A percentile compares a stretch with the other conserved stretches of the same genome.
phyloP scores from a whole-genome alignment of 2,797 vertebrate species.

The Novumbra hubbsi region DNA sequence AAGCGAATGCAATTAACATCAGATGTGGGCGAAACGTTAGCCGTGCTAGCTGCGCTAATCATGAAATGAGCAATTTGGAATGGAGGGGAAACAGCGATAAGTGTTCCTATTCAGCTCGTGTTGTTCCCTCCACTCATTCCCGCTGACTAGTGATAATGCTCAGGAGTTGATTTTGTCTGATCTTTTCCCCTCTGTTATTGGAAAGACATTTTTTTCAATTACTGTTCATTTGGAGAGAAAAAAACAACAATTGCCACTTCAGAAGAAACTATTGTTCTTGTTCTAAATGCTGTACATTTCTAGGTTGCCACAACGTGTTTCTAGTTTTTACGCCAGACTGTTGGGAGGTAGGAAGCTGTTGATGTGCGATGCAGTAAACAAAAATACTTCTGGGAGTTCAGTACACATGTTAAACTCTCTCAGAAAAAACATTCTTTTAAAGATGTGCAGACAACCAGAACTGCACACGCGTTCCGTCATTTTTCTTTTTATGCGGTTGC shows the following conservation, averaged over 20 bases:
- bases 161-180: slow-evolving; percentile 51
- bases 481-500: no score
- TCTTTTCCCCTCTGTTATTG: slow-evolving; percentile 48
- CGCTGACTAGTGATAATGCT: slow-evolving; percentile 25
- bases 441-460: no score
- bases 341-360: slow-evolving; percentile 32
- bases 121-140: slow-evolving; percentile 43
- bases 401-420: neutral
- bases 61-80: slow-evolving; percentile 57
- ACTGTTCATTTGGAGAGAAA: slow-evolving; percentile 55
- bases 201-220: slow-evolving; percentile 66
- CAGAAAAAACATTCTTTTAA: no score
- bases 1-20: slow-evolving; percentile 60
- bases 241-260: slow-evolving; percentile 43
- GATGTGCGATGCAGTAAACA: slow-evolving; percentile 34
- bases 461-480: no score
- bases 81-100: slow-evolving; percentile 6
- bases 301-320: slow-evolving; percentile 24
- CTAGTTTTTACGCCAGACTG: slow-evolving; percentile 19
- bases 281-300: slow-evolving; percentile 38
- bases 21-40: slow-evolving; percentile 52
- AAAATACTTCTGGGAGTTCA: neutral
- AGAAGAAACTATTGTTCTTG: slow-evolving; percentile 40
- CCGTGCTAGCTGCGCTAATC: slow-evolving; percentile 32
- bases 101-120: neutral